phyloP scores from a whole-genome alignment of 2,113 vertebrate genomes.

The Hipposideros armiger region DNA sequence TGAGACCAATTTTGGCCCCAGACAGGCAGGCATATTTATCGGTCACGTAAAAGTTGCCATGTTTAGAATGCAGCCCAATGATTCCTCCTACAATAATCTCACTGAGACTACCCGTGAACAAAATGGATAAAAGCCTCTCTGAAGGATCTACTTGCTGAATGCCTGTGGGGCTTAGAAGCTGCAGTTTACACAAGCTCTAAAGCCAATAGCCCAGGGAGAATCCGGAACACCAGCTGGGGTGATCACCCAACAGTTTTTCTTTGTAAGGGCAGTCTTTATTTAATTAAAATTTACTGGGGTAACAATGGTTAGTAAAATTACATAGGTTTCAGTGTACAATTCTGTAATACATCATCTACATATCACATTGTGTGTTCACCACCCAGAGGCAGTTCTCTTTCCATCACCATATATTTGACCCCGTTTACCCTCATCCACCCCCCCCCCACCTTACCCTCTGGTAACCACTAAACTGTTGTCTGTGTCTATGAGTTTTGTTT shows the following conservation, averaged over 20 bases:
- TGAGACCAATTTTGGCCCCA: conserved; percentile 39
- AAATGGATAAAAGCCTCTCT: conserved; percentile 1
- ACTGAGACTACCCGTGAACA: background rate
- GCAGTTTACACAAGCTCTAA: background rate
- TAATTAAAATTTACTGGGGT: too few species aligned
- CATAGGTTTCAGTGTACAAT: too few species aligned
- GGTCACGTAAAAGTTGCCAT: background rate
- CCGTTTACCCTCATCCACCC: too few species aligned
- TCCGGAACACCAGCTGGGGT: background rate
- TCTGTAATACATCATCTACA: too few species aligned
- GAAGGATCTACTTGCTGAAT: background rate
- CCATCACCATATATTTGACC: too few species aligned
- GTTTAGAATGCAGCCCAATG: background rate
- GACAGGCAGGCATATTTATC: background rate
- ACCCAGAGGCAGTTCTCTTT: too few species aligned
- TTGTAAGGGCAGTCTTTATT: background rate
- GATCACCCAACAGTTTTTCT: background rate
- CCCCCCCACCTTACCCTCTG: too few species aligned
- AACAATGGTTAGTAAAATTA: too few species aligned
- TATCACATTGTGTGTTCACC: too few species aligned
- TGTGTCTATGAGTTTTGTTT: too few species aligned
- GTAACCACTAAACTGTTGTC: too few species aligned
- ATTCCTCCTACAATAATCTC: background rate
- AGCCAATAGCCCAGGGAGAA: background rate
- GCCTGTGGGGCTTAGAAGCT: background rate